Percentiles rank a stretch among this genome's conserved stretches.
phyloP scores from a whole-genome alignment of 2,888 invertebrate species.

The Xestia ashworthii region DNA sequence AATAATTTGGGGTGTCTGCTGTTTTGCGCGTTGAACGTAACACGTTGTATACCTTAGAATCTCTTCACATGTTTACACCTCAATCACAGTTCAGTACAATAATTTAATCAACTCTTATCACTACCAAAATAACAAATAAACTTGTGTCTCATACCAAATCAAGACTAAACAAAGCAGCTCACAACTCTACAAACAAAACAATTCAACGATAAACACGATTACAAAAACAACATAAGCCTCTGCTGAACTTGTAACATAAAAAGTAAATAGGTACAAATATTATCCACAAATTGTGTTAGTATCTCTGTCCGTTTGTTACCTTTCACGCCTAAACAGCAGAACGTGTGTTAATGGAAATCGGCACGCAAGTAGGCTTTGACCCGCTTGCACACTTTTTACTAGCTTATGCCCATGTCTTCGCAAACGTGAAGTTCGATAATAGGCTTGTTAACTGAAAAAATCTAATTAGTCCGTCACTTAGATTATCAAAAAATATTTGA shows the following conservation, averaged over 20 bases:
- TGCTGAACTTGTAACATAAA: constrained; percentile 54
- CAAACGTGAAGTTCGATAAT: too few species aligned
- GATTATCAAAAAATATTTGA: too few species aligned
- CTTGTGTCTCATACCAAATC: neutral
- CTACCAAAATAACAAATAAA: neutral
- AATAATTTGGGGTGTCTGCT: too few species aligned
- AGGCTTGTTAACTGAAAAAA: too few species aligned
- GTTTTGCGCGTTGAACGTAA: too few species aligned
- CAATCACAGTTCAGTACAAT: neutral
- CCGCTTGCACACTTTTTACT: neutral
- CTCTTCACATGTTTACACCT: too few species aligned
- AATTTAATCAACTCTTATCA: neutral
- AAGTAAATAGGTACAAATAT: constrained; percentile 24
- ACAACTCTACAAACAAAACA: constrained; percentile 34
- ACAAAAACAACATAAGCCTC: constrained; percentile 47
- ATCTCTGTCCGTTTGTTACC: neutral
- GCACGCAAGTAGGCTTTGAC: neutral
- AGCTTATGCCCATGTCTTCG: too few species aligned
- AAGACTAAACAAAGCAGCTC: neutral
- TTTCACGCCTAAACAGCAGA: neutral
- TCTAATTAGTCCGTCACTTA: too few species aligned
- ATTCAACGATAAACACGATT: constrained; percentile 30
- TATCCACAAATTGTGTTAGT: neutral
- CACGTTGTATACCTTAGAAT: too few species aligned
- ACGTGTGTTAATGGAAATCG: neutral